Percentiles rank a stretch among this genome's conserved stretches.
Conservation (phyloP, 2,113 vertebrate species). For the Xiphias gladius region DNA sequence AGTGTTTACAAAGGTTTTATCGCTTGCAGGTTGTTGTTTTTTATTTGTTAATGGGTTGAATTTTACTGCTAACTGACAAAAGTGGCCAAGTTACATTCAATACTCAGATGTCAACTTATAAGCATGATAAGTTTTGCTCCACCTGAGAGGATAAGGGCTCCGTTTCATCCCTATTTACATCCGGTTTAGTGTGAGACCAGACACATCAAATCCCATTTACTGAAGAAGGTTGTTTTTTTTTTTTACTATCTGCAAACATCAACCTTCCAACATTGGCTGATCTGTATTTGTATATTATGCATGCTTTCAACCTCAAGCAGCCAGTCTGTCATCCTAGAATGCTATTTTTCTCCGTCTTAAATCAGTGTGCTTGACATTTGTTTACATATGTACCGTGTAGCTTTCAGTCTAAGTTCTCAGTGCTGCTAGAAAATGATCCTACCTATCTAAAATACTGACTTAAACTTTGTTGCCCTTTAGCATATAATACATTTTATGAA, state of each 20-base stretch:
- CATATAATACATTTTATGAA: conserved; percentile 40
- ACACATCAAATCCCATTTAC: conserved; percentile 36
- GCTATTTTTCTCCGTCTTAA: conserved; percentile 33
- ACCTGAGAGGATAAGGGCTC: conserved; percentile 21
- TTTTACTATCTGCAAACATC: conserved; percentile 20
- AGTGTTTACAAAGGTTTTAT: background rate
- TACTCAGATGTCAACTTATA: background rate
- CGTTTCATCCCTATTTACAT: conserved; percentile 21
- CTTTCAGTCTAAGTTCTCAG: conserved; percentile 17
- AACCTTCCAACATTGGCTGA: conserved; percentile 16
- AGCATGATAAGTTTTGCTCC: background rate
- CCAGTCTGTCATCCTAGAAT: conserved; percentile 27
- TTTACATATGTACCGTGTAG: conserved; percentile 36
- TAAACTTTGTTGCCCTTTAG: conserved; percentile 38
- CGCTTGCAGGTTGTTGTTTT: background rate
- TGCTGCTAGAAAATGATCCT: background rate
- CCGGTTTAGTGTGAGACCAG: background rate
- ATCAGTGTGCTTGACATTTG: conserved; percentile 50
- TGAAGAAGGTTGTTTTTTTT: background rate
- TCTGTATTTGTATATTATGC: conserved; percentile 21
- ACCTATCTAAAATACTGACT: conserved; percentile 16
- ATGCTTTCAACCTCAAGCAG: conserved; percentile 29
- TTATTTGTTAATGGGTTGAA: background rate
- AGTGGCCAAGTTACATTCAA: background rate
- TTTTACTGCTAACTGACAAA: background rate